Base-by-base conservation (phyloP, 2,888 invertebrate genomes). In the Hirtodrosophila alboralis region DNA sequence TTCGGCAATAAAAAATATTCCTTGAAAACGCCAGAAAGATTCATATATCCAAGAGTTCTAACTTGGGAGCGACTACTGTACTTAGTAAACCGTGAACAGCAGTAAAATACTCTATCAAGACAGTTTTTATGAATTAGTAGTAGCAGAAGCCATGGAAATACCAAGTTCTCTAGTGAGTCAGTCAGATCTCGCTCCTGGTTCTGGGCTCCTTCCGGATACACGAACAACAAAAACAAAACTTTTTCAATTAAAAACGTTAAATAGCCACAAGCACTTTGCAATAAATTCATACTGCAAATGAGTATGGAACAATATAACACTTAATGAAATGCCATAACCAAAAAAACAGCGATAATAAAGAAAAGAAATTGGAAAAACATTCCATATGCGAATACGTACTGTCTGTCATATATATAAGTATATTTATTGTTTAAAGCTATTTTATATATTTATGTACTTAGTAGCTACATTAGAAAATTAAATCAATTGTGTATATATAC, bases 201-300 rank as follows among this genome's bases (percentile, higher is more conserved):
- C n/a, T n/a, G n/a, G n/a, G n/a, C n/a, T n/a, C n/a, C n/a, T n/a
- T 45, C 33, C 43, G 47, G 40, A 58, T 43, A 54, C 61, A n/a
- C n/a, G n/a, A 68, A 59, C 75, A 72, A 64, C 72, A 69, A 72
- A 75, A 77, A 76, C 75, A 76, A 76, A 77, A 77, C 49, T 77
- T 77, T 77, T 77, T 77, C 76, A 77, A 76, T 77, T 77, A 77
- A 75, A 77, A 77, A 76, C 76, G 69, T 72, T 77, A 77, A 77
- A 77, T 75, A 77, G 76, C 76, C 76, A 57, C 76, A 66, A 72
- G 76, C 77, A 66, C 77, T 77, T 77, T 63, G 77, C 72, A 64
- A 76, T 76, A 75, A 77, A 77, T 76, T 72, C 57, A 33, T 30
- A 37, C 66, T 68, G 65, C 59, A 71, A 68, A 63, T 68, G 71